phyloP scores from a whole-genome alignment of 1,140 invertebrate species.

The Procambarus clarkii region DNA sequence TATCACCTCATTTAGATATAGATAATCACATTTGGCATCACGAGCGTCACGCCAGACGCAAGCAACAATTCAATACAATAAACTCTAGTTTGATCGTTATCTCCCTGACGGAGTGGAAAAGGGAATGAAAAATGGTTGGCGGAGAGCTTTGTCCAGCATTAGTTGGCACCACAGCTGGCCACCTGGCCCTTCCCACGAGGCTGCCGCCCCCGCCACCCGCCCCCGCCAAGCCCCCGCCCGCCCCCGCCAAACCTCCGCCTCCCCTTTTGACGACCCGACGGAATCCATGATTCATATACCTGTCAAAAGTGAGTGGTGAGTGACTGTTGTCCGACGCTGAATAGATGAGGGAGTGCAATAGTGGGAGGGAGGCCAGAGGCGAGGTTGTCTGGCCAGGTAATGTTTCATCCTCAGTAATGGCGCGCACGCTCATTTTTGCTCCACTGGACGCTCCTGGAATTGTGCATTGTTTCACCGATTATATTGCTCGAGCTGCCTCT shows the following conservation, averaged over 20 bases:
- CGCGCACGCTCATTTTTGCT: no score
- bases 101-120: not conserved
- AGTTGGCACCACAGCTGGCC: conserved; percentile 15
- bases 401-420: no score
- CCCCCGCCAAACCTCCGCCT: not conserved
- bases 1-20: not conserved
- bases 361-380: no score
- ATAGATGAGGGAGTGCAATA: conserved; percentile 1
- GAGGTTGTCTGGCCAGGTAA: no score
- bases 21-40: no score
- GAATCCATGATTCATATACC: conserved; percentile 33
- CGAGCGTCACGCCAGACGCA: no score
- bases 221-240: not conserved
- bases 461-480: no score
- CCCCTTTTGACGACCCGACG: conserved; percentile 25
- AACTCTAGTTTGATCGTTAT: no score
- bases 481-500: no score
- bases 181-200: conserved; percentile 9
- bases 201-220: not conserved
- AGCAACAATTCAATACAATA: no score
- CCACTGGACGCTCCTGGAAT: no score
- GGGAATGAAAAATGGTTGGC: not conserved
- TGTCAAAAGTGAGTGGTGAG: conserved; percentile 23
- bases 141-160: not conserved
- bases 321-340: conserved; percentile 7